Evolutionary conservation across 1,140 invertebrate species (phyloP).

Genomic region (Myzus persicae): DNA sequence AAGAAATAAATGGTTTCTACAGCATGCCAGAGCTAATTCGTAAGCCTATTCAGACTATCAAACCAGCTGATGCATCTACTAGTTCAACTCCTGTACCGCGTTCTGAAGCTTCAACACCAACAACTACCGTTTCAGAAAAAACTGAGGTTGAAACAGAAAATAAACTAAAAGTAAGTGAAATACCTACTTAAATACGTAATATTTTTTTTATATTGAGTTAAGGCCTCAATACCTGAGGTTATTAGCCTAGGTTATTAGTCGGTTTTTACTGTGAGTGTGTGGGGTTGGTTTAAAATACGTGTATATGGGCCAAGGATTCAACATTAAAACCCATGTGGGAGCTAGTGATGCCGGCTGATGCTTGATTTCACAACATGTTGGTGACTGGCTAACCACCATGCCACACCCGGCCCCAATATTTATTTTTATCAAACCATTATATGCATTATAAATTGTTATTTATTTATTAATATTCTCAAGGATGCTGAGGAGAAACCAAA

Average conservation of each 20-base stretch:
- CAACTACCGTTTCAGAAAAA: conserved; percentile 63
- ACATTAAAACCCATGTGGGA: too few species aligned
- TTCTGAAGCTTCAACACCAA: conserved; percentile 68
- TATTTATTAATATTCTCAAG: background rate
- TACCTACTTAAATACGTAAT: background rate
- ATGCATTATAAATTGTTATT: background rate
- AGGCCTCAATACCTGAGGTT: too few species aligned
- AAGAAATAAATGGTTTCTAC: conserved; percentile 96
- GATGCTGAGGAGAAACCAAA: conserved; percentile 44
- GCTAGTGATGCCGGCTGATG: too few species aligned
- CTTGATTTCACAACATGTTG: too few species aligned
- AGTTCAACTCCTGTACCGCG: conserved; percentile 77
- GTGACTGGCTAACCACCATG: too few species aligned
- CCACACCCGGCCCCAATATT: too few species aligned
- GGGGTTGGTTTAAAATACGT: too few species aligned
- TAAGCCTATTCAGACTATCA: conserved; percentile 71
- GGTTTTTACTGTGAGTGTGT: too few species aligned
- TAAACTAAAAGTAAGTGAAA: conserved; percentile 20
- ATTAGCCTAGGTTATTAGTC: too few species aligned
- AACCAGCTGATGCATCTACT: conserved; percentile 65
- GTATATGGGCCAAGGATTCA: too few species aligned
- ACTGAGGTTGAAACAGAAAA: conserved; percentile 48
- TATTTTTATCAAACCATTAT: background rate
- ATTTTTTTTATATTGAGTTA: background rate
- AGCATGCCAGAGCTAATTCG: conserved; percentile 94